Evolutionary conservation across 2,113 vertebrate species (phyloP).

Genomic region (Pipa parva): DNA sequence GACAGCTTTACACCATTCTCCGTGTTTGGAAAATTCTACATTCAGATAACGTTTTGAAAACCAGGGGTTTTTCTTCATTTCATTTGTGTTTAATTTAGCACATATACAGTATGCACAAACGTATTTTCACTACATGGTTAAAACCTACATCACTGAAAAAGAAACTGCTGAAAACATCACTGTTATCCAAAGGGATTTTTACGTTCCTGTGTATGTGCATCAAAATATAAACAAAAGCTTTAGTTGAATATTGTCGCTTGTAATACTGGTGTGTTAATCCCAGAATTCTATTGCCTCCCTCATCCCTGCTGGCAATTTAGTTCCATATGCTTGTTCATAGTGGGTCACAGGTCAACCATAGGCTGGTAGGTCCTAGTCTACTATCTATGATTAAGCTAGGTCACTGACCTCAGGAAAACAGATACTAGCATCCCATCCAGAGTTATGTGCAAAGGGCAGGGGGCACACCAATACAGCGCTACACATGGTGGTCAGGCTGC

Average conservation of each 20-base stretch:
- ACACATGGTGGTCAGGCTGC: not conserved
- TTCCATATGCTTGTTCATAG: slow-evolving; percentile 28
- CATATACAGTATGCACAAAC: too few relatives aligned
- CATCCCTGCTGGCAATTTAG: not conserved
- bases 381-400: slow-evolving; percentile 28
- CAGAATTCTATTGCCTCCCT: slow-evolving; percentile 14
- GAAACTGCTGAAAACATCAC: too few relatives aligned
- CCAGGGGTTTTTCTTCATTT: too few relatives aligned
- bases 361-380: slow-evolving; percentile 13
- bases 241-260: not conserved
- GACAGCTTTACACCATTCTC: too few relatives aligned
- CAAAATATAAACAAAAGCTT: not conserved
- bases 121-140: too few relatives aligned
- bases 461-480: not conserved
- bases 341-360: slow-evolving; percentile 29
- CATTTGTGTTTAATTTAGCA: too few relatives aligned
- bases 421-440: slow-evolving; percentile 18
- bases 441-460: slow-evolving; percentile 22
- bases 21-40: too few relatives aligned
- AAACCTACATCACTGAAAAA: too few relatives aligned
- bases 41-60: too few relatives aligned
- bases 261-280: not conserved
- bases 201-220: not conserved
- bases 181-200: not conserved
- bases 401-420: slow-evolving; percentile 32